Percentiles rank a stretch among this genome's conserved stretches.
phyloP scores from a whole-genome alignment of 1,140 invertebrate genomes.

The Megalopta genalis region DNA sequence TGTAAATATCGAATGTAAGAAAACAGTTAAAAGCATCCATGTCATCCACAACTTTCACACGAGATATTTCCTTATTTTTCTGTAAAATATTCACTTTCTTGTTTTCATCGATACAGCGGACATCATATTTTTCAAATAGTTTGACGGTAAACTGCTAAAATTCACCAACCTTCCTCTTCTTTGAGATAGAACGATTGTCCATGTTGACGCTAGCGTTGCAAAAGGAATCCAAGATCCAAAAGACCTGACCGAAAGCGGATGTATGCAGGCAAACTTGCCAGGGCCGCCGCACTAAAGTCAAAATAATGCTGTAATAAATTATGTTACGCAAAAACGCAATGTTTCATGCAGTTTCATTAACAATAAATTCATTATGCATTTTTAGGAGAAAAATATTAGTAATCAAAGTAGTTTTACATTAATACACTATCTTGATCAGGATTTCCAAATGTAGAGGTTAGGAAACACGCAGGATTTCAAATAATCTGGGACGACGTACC shows the following conservation, averaged over 20 bases:
- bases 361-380: background rate
- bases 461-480: no score
- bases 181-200: conserved; percentile 75
- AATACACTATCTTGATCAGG: background rate
- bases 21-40: conserved; percentile 59
- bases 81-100: conserved; percentile 52
- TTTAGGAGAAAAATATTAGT: background rate
- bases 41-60: conserved; percentile 57
- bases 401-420: background rate
- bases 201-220: conserved; percentile 53
- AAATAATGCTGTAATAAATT: conserved; percentile 1
- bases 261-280: background rate
- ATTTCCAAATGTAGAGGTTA: background rate
- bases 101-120: conserved; percentile 6
- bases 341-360: no score
- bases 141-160: conserved; percentile 31
- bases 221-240: conserved; percentile 3
- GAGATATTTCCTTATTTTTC: conserved; percentile 17
- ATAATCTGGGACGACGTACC: background rate
- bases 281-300: background rate
- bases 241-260: conserved; percentile 32
- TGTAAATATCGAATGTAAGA: background rate
- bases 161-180: conserved; percentile 76
- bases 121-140: conserved; percentile 63
- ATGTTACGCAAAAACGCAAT: background rate